A percentile compares a stretch with the other conserved stretches of the same genome.
These are phyloP conservation scores for Chiloscyllium plagiosum DNA, from an alignment of 2,113 vertebrate species.

Conservation along the genomic window DNA sequence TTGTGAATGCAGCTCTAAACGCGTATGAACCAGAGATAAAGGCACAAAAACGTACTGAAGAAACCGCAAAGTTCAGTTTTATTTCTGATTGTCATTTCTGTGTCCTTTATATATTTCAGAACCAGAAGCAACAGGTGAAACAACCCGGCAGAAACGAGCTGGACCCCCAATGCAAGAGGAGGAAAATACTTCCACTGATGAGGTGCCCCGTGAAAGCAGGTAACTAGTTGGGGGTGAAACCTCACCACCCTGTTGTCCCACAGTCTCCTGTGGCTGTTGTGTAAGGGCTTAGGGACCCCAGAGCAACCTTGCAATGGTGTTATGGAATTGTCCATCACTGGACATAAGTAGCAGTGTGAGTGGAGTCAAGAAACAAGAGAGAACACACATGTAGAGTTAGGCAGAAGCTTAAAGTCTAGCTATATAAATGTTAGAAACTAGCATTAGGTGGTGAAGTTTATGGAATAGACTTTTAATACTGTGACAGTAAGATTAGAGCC, in stretches of 20 bases:
- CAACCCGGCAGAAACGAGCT: slow-evolving; percentile 38
- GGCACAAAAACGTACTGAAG: background rate
- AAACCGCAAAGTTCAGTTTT: background rate
- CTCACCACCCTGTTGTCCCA: background rate
- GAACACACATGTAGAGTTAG: too few relatives aligned
- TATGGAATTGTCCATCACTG: too few relatives aligned
- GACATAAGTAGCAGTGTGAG: too few relatives aligned
- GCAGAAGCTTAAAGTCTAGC: too few relatives aligned
- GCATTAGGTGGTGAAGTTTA: too few relatives aligned
- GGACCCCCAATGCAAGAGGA: slow-evolving; percentile 40
- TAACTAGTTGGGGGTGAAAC: slow-evolving; percentile 40
- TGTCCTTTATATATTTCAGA: slow-evolving; percentile 42
- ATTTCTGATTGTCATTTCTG: background rate
- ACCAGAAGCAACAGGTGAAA: slow-evolving; percentile 43
- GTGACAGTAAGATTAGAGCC: too few relatives aligned
- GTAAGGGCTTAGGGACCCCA: too few relatives aligned
- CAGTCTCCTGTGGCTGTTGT: background rate
- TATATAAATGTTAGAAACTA: too few relatives aligned
- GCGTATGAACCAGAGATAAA: background rate
- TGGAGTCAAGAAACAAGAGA: too few relatives aligned
- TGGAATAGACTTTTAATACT: too few relatives aligned
- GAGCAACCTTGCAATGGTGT: too few relatives aligned
- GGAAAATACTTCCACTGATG: slow-evolving; percentile 23
- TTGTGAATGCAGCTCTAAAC: background rate
- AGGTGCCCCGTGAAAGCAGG: slow-evolving; percentile 49